Percentiles rank a stretch among this genome's conserved stretches.
These are phyloP conservation scores for Triplophysa tibetana DNA, from an alignment of 2,113 vertebrate species.

Conservation along the genomic window DNA sequence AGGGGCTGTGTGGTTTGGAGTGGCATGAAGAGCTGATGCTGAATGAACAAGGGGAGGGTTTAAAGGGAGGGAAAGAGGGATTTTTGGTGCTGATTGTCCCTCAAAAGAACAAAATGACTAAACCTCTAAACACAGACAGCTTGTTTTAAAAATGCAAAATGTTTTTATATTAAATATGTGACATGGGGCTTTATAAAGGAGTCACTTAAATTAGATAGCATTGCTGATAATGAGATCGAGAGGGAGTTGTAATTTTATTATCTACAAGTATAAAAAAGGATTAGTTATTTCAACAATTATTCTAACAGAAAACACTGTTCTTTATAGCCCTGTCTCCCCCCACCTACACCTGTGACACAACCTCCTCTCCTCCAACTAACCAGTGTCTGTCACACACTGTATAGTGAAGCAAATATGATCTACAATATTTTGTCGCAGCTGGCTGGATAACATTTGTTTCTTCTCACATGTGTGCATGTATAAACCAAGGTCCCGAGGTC, in stretches of 20 bases:
- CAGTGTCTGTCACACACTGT: not conserved
- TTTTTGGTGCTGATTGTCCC: not conserved
- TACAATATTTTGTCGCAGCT: too few species aligned
- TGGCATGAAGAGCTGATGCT: slow-evolving; percentile 4
- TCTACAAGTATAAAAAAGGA: not conserved
- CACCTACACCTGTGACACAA: too few species aligned
- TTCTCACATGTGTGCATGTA: too few species aligned
- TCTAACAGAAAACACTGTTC: not conserved
- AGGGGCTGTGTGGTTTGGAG: slow-evolving; percentile 12
- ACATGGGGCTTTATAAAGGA: not conserved
- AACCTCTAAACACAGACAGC: not conserved
- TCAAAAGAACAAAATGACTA: not conserved
- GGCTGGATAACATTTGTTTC: too few species aligned
- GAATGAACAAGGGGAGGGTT: slow-evolving; percentile 1
- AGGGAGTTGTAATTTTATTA: not conserved
- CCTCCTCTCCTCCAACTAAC: not conserved
- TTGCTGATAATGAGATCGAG: slow-evolving; percentile 1
- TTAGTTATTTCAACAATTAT: not conserved
- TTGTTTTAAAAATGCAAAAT: not conserved
- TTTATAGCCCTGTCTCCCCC: too few species aligned
- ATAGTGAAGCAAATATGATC: too few species aligned
- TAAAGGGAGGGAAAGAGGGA: not conserved
- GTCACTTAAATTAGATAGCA: not conserved
- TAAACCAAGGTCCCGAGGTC: too few species aligned
- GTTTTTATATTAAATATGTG: not conserved